Base-by-base conservation (phyloP, 2,888 invertebrate genomes). In the Steinernema hermaphroditum region DNA sequence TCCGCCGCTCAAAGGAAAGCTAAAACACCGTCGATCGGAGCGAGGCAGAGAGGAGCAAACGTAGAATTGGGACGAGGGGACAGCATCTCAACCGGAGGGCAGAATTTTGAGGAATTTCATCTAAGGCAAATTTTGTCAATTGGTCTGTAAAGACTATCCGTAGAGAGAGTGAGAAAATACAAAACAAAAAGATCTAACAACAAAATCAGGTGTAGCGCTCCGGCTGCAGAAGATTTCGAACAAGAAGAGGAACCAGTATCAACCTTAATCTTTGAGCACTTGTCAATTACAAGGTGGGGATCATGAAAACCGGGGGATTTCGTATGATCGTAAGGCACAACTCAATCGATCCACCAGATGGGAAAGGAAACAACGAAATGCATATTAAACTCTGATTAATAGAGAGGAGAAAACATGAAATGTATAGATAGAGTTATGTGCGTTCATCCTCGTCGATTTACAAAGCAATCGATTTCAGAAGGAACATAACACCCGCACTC, bases 401-500 rank as follows among this genome's bases (percentile, higher is more conserved):
- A n/a, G n/a, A n/a, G n/a, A n/a, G n/a, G n/a, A n/a, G n/a, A 19
- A 34, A 29, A 49, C 24, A 37, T 41, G 62, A 49, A 70, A 70
- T 70, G 70, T 54, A 70, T 70, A 70, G 54, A 70, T 70, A 57
- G 24, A 34, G 68, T 49, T 24, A 12, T 69, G n/a, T 70, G 24
- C 46, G 29, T 12, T 46, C 19, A 37, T 24, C 29, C 22, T 43
- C 29, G 41, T 43, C 62, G 37, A 72, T 49, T 74, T 71, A 78
- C 16, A 80, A 69, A 22, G 68, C 69, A 50, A 78, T 29, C 43
- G 72, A 68, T 46, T 76, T 78, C 57, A 78, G 75, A 32, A 73
- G 37, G 32, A 81, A 49, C 78, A 78, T 80, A 24, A 80, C 77
- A 49, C 50, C 69, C 62, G 78, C 78, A 74, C 80, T 80, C 70